A percentile compares a stretch with the other conserved stretches of the same genome.
These are phyloP conservation scores for Styela plicata DNA, from an alignment of 23 tunicate genomes.

Conservation along the genomic window DNA sequence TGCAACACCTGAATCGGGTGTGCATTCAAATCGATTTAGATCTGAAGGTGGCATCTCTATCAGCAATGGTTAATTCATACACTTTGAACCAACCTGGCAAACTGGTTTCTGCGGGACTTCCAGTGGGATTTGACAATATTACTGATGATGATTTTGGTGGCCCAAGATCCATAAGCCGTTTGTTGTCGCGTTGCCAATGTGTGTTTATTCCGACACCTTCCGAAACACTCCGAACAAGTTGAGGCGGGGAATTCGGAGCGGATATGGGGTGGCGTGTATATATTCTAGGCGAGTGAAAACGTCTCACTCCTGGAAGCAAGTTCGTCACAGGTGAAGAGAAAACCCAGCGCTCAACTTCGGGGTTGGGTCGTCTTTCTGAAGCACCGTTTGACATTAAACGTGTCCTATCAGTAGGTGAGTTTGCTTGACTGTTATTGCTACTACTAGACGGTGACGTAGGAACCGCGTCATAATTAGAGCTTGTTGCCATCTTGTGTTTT, in stretches of 20 bases:
- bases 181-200: background rate
- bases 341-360: background rate
- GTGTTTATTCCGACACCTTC: conserved; percentile 20
- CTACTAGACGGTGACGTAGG: background rate
- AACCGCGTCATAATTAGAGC: background rate
- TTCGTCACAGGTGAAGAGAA: background rate
- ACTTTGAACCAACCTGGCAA: background rate
- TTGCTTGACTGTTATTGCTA: background rate
- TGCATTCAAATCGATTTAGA: too few species aligned
- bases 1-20: too few species aligned
- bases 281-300: conserved; percentile 15
- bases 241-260: background rate
- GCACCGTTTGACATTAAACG: background rate
- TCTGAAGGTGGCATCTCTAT: too few species aligned
- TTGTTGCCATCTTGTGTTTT: background rate
- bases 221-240: conserved; percentile 14
- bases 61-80: too few species aligned
- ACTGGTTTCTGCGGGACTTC: background rate
- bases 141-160: background rate
- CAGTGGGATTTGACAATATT: background rate
- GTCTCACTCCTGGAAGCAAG: background rate
- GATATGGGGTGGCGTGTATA: too few species aligned
- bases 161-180: background rate
- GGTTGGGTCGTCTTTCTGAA: background rate
- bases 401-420: background rate